Conservation (phyloP, 2,797 vertebrate species). For the Arnoldichthys spilopterus region DNA sequence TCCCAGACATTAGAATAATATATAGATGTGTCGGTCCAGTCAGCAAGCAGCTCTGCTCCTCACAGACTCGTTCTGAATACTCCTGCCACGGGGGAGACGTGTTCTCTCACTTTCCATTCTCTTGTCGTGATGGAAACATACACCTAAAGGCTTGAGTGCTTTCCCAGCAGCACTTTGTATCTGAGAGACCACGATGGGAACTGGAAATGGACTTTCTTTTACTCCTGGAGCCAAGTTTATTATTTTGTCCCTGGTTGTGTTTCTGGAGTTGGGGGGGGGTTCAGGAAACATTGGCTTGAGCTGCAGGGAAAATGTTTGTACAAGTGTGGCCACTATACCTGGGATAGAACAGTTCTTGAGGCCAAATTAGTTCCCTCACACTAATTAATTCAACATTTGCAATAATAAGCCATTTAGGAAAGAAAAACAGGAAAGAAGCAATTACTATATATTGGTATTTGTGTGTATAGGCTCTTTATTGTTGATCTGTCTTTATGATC, state of each 20-base stretch:
- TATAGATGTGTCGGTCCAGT: conserved; percentile 31
- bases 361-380: no score
- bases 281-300: conserved; percentile 12
- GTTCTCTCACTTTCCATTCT: conserved; percentile 36
- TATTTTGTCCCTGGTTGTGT: neutral
- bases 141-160: conserved; percentile 44
- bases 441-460: no score
- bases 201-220: conserved; percentile 39
- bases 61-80: conserved; percentile 21
- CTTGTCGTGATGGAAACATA: conserved; percentile 26
- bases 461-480: no score
- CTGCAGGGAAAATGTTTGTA: neutral
- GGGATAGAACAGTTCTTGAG: neutral
- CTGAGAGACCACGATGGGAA: conserved; percentile 36
- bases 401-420: no score
- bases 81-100: conserved; percentile 31
- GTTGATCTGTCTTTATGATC: no score
- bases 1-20: conserved; percentile 53
- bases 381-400: no score
- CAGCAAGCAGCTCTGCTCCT: conserved; percentile 27
- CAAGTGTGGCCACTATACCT: neutral
- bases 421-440: no score
- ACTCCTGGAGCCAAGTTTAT: conserved; percentile 14
- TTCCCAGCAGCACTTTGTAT: conserved; percentile 55
- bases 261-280: neutral